Conservation (phyloP, 1,140 invertebrate genomes). For the Schlechtendalia chinensis region DNA sequence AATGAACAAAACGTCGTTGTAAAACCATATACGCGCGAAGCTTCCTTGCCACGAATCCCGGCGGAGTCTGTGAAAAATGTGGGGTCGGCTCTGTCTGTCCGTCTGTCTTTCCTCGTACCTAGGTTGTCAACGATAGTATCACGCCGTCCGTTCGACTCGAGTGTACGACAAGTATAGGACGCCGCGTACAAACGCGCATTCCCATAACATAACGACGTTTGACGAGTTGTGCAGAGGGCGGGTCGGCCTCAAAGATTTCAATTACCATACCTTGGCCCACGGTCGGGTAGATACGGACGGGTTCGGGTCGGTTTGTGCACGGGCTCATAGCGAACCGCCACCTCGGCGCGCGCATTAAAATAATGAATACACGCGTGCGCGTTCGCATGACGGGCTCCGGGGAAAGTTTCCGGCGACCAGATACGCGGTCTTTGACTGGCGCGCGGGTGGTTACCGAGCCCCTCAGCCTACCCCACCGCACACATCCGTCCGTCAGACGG, state of each 20-base stretch:
- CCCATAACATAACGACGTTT: not conserved
- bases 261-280: slow-evolving; percentile 10
- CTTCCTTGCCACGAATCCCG: no score
- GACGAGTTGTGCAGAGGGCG: no score
- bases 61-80: not conserved
- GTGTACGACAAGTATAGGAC: no score
- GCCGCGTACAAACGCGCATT: not conserved
- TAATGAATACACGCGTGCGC: not conserved
- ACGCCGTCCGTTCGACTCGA: no score
- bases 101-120: no score
- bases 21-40: not conserved
- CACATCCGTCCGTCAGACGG: not conserved
- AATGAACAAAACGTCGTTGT: not conserved
- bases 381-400: not conserved
- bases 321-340: no score
- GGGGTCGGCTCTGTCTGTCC: not conserved
- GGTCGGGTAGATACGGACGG: no score
- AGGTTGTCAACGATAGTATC: no score
- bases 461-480: not conserved
- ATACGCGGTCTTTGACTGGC: no score
- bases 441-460: no score
- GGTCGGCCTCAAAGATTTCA: slow-evolving; percentile 19
- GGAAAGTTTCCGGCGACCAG: slow-evolving; percentile 18
- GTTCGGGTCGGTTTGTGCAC: no score
- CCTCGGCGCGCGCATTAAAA: not conserved